Percentiles rank a stretch among this genome's conserved stretches.
phyloP scores from a whole-genome alignment of 2,888 invertebrate genomes.

The Parnassius smintheus region DNA sequence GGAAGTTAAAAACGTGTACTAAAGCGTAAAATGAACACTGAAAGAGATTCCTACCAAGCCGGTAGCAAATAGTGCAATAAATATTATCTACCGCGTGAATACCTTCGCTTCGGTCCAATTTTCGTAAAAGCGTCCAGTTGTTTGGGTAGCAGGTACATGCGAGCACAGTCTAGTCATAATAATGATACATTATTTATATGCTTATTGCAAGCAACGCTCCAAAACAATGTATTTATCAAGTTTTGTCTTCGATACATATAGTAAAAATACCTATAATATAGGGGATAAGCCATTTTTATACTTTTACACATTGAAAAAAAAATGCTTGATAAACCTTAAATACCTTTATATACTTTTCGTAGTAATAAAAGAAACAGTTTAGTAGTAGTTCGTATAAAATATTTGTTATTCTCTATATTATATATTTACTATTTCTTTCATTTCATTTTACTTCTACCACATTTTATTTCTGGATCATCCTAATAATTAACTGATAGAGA shows the following conservation, averaged over 20 bases:
- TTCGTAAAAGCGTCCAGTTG: slow-evolving; percentile 32
- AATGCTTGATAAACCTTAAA: no score
- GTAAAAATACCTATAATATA: no score
- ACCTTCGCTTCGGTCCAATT: slow-evolving; percentile 27
- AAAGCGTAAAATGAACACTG: not conserved
- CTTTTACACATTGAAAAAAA: no score
- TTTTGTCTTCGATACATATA: slow-evolving; percentile 23
- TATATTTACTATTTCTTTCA: no score
- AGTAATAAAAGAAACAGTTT: no score
- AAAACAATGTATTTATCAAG: slow-evolving; percentile 32
- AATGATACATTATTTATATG: slow-evolving; percentile 62
- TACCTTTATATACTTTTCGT: no score
- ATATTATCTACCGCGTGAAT: slow-evolving; percentile 27
- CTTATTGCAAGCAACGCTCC: slow-evolving; percentile 38
- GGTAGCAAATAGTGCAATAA: slow-evolving; percentile 26
- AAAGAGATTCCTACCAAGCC: slow-evolving; percentile 5
- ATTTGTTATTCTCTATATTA: no score
- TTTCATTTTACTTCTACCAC: no score
- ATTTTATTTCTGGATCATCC: no score
- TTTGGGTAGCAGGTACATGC: slow-evolving; percentile 20
- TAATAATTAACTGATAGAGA: no score
- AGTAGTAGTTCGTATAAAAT: no score
- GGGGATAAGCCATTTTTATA: no score
- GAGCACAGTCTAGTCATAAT: slow-evolving; percentile 33
- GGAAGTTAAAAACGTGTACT: not conserved